Conservation (phyloP, 2,113 vertebrate species). For the Semicossyphus pulcher region DNA sequence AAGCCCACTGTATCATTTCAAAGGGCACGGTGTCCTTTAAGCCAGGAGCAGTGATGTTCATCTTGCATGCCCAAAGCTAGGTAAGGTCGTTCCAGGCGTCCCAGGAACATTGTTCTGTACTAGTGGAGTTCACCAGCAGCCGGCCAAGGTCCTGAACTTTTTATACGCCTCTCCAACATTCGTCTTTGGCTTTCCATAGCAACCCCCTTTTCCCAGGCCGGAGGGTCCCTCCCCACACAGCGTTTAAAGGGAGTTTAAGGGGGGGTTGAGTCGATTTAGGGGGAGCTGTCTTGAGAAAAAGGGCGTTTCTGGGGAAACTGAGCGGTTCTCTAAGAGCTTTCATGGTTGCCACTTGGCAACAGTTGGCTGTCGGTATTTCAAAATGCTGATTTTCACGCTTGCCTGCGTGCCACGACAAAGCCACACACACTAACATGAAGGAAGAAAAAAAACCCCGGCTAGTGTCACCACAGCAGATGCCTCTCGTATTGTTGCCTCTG, state of each 20-base stretch:
- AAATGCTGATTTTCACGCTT: constrained; percentile 53
- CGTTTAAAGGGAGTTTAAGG: constrained; percentile 47
- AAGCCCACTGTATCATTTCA: background rate
- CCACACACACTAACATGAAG: constrained; percentile 10
- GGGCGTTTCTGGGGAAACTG: constrained; percentile 73
- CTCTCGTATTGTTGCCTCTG: constrained; percentile 50
- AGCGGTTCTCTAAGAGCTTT: constrained; percentile 66
- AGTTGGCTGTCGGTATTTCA: constrained; percentile 62
- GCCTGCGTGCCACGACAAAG: constrained; percentile 23
- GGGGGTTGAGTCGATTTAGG: constrained; percentile 49
- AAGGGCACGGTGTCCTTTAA: constrained; percentile 17
- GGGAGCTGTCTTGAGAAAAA: constrained; percentile 64
- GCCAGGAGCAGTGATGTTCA: background rate
- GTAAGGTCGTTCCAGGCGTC: background rate
- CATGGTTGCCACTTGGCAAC: constrained; percentile 77
- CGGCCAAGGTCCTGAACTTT: constrained; percentile 71
- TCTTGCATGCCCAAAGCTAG: constrained; percentile 16
- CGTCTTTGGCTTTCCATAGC: constrained; percentile 68
- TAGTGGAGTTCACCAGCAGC: constrained; percentile 49
- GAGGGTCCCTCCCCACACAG: constrained; percentile 48
- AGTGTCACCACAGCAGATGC: constrained; percentile 34
- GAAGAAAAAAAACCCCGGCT: background rate
- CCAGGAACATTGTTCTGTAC: constrained; percentile 29
- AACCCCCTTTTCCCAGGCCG: constrained; percentile 79
- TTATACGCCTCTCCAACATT: constrained; percentile 75